phyloP scores from a whole-genome alignment of 2,888 invertebrate genomes.

The Blomia tropicalis region DNA sequence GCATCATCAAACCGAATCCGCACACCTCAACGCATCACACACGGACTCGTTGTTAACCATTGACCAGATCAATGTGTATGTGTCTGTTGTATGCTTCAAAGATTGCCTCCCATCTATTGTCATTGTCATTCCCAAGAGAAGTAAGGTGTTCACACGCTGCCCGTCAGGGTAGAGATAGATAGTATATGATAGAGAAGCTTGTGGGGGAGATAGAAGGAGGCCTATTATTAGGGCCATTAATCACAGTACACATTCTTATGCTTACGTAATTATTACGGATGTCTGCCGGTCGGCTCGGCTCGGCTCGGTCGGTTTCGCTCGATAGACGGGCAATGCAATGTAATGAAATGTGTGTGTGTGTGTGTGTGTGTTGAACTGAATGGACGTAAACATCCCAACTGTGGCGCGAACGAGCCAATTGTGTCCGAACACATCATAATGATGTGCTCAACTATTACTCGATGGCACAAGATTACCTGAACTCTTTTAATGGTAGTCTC shows the following conservation, averaged over 20 bases:
- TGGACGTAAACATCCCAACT: too few species aligned
- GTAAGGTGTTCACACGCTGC: conserved; percentile 15
- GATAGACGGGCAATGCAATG: too few species aligned
- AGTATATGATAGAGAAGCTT: neutral
- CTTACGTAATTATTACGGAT: conserved; percentile 14
- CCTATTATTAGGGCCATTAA: conserved; percentile 15
- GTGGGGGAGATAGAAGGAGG: conserved; percentile 2
- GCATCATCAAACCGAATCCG: too few species aligned
- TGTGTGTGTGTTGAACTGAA: too few species aligned
- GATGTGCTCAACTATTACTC: too few species aligned
- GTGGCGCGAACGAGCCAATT: too few species aligned
- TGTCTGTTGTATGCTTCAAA: neutral
- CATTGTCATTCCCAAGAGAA: conserved; percentile 15
- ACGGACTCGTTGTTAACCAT: neutral
- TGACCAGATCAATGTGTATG: neutral
- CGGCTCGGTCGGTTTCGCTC: neutral
- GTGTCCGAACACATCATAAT: too few species aligned
- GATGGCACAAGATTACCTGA: neutral
- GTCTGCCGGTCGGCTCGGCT: conserved; percentile 4
- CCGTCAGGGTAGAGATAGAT: neutral
- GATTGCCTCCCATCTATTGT: conserved; percentile 7
- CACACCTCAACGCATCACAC: too few species aligned
- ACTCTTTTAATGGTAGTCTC: neutral
- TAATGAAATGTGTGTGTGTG: too few species aligned
- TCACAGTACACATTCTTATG: conserved; percentile 15